These are phyloP conservation scores for Girardia tigrina DNA, from an alignment of 2,888 invertebrate genomes.

Conservation along the genomic window DNA sequence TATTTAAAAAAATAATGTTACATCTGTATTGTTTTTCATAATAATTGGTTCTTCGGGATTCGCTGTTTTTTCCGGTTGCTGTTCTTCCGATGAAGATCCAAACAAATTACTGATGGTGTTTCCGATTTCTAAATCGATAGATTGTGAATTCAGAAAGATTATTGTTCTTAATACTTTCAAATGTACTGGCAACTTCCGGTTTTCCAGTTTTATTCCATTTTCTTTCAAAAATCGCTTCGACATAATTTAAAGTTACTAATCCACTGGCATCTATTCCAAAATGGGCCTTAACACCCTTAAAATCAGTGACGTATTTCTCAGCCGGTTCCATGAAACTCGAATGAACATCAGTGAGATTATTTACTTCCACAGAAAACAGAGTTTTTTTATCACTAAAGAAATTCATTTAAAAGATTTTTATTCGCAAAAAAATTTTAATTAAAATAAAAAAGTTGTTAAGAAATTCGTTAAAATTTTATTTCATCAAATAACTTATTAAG, in stretches of 20 bases:
- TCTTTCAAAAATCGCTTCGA: constrained; percentile 63
- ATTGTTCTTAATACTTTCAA: neutral
- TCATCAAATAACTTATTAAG: too few relatives aligned
- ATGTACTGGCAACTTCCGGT: neutral
- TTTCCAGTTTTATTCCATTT: constrained; percentile 1
- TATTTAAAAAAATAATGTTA: too few relatives aligned
- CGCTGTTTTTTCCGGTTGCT: neutral
- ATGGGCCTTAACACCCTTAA: constrained; percentile 74
- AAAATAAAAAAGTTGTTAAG: too few relatives aligned
- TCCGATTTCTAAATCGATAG: constrained; percentile 58
- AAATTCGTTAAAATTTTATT: too few relatives aligned
- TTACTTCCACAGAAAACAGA: neutral
- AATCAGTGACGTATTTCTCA: constrained; percentile 39
- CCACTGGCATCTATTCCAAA: constrained; percentile 88
- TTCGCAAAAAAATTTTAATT: too few relatives aligned
- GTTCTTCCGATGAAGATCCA: constrained; percentile 53
- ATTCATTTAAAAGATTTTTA: too few relatives aligned
- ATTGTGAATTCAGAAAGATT: neutral
- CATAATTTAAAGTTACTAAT: constrained; percentile 60
- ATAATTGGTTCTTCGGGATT: neutral
- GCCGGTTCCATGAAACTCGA: neutral
- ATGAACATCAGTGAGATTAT: neutral
- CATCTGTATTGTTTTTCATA: neutral
- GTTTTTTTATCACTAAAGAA: constrained; percentile 8
- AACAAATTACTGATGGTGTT: constrained; percentile 84